Evolutionary conservation across 2,888 invertebrate species (phyloP).

Genomic region (Apodemia duryi): DNA sequence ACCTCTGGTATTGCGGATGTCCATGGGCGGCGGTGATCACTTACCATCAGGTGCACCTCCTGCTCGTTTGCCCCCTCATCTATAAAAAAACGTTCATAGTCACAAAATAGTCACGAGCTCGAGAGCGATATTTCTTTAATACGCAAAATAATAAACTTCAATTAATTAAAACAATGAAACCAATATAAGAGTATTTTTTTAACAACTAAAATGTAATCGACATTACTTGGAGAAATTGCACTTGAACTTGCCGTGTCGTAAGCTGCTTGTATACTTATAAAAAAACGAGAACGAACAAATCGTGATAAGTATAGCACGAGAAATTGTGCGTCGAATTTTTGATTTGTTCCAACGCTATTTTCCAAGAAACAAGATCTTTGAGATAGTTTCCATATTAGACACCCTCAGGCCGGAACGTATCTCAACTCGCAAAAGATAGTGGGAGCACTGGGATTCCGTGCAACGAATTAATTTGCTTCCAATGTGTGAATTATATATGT

Average conservation of each 20-base stretch:
- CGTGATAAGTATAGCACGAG: slow-evolving; percentile 48
- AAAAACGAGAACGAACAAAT: slow-evolving; percentile 29
- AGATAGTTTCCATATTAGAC: slow-evolving; percentile 62
- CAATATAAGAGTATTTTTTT: not conserved
- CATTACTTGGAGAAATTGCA: too few relatives aligned
- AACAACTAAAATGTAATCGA: not conserved
- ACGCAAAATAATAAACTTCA: too few relatives aligned
- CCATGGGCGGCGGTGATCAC: too few relatives aligned
- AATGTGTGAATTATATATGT: slow-evolving; percentile 47
- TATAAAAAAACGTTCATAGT: too few relatives aligned
- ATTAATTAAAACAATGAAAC: too few relatives aligned
- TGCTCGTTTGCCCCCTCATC: too few relatives aligned
- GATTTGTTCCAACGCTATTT: slow-evolving; percentile 48
- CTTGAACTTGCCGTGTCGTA: too few relatives aligned
- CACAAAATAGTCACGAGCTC: too few relatives aligned
- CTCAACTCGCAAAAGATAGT: slow-evolving; percentile 57
- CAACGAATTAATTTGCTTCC: slow-evolving; percentile 70
- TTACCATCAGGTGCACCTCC: too few relatives aligned
- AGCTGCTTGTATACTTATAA: not conserved
- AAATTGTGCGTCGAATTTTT: slow-evolving; percentile 39
- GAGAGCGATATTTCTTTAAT: too few relatives aligned
- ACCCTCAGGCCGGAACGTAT: slow-evolving; percentile 56
- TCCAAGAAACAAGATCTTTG: slow-evolving; percentile 60
- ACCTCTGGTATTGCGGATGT: too few relatives aligned
- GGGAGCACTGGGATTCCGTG: slow-evolving; percentile 50